phyloP scores from a whole-genome alignment of 1,140 invertebrate genomes.

The Popillia japonica region DNA sequence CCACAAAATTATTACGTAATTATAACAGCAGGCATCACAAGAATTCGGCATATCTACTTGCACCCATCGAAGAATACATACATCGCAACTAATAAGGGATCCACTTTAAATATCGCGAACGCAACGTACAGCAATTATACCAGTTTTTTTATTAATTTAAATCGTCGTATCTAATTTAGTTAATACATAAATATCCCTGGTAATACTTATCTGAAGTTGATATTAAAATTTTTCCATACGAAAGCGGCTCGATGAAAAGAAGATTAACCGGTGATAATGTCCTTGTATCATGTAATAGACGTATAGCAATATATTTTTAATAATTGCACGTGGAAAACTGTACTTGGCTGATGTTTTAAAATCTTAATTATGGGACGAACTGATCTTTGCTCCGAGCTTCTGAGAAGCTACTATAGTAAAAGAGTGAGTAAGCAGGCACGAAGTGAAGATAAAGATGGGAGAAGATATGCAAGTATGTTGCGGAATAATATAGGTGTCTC shows the following conservation, averaged over 20 bases:
- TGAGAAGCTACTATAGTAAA: not conserved
- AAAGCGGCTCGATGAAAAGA: not conserved
- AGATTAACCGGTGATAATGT: not conserved
- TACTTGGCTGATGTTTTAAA: not conserved
- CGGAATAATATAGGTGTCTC: not conserved
- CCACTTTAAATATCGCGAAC: not conserved
- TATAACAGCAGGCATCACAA: not conserved
- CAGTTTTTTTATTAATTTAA: conserved; percentile 10
- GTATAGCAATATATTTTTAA: not conserved
- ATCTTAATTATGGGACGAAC: conserved; percentile 1
- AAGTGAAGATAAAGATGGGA: too few relatives aligned
- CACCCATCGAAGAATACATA: not conserved
- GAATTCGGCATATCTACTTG: not conserved
- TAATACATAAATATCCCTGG: not conserved
- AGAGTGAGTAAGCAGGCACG: not conserved
- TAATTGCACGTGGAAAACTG: not conserved
- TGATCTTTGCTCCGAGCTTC: not conserved
- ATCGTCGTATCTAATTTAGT: conserved; percentile 5
- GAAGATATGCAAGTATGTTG: not conserved
- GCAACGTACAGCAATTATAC: not conserved
- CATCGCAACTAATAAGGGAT: not conserved
- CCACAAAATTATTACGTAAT: conserved; percentile 6
- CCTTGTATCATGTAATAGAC: conserved; percentile 11
- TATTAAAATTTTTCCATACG: not conserved
- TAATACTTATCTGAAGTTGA: not conserved